Percentiles rank a stretch among this genome's conserved stretches.
These are phyloP conservation scores for Tenebrosternarchus preto DNA, from an alignment of 2,113 vertebrate genomes.

Conservation along the genomic window DNA sequence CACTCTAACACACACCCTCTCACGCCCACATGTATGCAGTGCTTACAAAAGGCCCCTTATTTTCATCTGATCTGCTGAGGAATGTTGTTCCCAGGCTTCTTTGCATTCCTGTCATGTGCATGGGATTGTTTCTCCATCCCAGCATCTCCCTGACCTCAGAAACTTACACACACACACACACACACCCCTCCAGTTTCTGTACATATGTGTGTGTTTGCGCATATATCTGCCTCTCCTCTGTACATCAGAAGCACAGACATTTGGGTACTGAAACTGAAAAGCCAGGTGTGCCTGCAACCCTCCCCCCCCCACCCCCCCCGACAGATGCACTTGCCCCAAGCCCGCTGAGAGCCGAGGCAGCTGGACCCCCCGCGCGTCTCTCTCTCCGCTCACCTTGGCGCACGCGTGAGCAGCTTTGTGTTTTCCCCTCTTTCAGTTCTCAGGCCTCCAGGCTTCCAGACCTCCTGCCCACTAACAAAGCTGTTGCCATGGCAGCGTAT, in stretches of 20 bases:
- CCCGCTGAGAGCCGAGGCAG: constrained; percentile 13
- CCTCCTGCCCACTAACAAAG: constrained; percentile 60
- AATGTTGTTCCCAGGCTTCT: constrained; percentile 71
- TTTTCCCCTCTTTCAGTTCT: constrained; percentile 1
- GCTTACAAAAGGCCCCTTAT: constrained; percentile 48
- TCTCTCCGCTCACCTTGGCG: not conserved
- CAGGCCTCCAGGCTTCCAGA: constrained; percentile 34
- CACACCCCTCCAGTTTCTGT: too few species aligned
- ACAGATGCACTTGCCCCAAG: constrained; percentile 1
- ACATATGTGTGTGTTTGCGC: constrained; percentile 20
- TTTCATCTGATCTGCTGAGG: constrained; percentile 55
- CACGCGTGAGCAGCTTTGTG: constrained; percentile 14
- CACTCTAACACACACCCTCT: not conserved
- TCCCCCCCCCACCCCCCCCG: too few species aligned
- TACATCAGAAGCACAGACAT: too few species aligned
- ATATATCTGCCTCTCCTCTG: not conserved
- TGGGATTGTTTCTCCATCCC: constrained; percentile 50
- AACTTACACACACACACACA: too few species aligned
- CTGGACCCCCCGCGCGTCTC: not conserved
- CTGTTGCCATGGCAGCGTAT: constrained; percentile 62
- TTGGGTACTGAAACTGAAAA: not conserved
- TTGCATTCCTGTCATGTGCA: constrained; percentile 67
- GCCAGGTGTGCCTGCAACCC: too few species aligned
- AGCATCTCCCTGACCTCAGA: not conserved
- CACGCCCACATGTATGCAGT: not conserved